Conservation (phyloP, 2,113 vertebrate genomes). For the Pitta sordida region DNA sequence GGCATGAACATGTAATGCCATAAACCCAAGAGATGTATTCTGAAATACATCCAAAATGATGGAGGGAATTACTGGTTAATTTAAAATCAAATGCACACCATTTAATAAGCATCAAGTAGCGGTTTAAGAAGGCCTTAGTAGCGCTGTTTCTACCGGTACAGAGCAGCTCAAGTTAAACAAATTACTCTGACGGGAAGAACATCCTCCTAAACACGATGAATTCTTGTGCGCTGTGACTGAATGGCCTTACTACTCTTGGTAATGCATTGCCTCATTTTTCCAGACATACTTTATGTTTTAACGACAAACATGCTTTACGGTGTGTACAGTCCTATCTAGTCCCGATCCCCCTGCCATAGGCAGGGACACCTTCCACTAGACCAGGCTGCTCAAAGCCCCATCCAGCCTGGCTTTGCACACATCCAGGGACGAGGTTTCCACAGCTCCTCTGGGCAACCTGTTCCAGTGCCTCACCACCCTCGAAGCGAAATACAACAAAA, state of each 20-base stretch:
- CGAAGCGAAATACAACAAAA: neutral
- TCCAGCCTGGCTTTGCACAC: neutral
- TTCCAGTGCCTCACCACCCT: too few species aligned
- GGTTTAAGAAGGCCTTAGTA: neutral
- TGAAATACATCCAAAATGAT: neutral
- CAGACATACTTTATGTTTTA: neutral
- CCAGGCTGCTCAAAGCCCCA: neutral
- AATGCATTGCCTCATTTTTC: neutral
- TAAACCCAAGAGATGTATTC: neutral
- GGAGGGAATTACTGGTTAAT: neutral
- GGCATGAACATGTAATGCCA: neutral
- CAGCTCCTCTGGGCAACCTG: neutral
- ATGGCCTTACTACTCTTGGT: neutral
- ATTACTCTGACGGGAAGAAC: neutral
- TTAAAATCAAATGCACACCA: neutral
- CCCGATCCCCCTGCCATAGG: accelerated
- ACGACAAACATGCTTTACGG: neutral
- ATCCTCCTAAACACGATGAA: neutral
- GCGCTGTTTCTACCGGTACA: neutral
- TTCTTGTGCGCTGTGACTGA: neutral
- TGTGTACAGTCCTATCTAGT: accelerated
- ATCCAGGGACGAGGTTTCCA: accelerated
- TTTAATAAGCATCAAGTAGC: neutral
- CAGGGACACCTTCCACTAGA: neutral
- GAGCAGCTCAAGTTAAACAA: neutral